phyloP scores from a whole-genome alignment of 2,797 vertebrate species.

The Hippocampus kuda region DNA sequence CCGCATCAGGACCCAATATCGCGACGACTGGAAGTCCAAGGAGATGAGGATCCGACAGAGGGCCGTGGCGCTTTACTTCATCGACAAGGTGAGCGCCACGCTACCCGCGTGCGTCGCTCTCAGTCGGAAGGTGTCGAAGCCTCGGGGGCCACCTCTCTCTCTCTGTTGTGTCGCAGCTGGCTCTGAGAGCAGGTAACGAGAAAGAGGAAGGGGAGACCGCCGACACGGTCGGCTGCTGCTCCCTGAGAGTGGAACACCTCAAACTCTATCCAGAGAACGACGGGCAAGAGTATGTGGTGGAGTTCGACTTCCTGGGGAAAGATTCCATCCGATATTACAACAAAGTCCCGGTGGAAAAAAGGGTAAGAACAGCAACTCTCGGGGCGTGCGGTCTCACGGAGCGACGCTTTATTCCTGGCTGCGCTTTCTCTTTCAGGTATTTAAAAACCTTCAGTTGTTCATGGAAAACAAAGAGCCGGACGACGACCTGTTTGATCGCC shows the following conservation, averaged over 20 bases:
- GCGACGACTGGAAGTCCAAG: slow-evolving; percentile 98
- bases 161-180: slow-evolving; percentile 68
- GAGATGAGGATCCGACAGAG: slow-evolving; percentile 94
- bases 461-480: slow-evolving; percentile 99
- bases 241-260: slow-evolving; percentile 89
- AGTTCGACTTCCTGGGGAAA: slow-evolving; percentile 95
- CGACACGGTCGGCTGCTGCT: slow-evolving; percentile 96
- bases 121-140: background rate
- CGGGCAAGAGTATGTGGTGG: slow-evolving; percentile 90
- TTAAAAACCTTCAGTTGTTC: slow-evolving; percentile 96
- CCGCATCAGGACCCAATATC: slow-evolving; percentile 83
- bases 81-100: slow-evolving; percentile 79
- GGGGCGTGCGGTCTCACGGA: no score
- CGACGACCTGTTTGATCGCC: slow-evolving; percentile 93
- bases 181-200: slow-evolving; percentile 95
- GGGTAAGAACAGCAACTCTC: slow-evolving; percentile 64
- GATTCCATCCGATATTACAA: slow-evolving; percentile 99
- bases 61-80: slow-evolving; percentile 94
- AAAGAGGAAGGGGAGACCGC: slow-evolving; percentile 97
- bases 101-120: no score
- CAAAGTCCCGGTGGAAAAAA: slow-evolving; percentile 94
- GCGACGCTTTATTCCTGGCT: background rate
- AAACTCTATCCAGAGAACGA: slow-evolving; percentile 84
- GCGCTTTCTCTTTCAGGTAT: slow-evolving; percentile 68
- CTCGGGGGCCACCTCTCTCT: background rate